A percentile compares a stretch with the other conserved stretches of the same genome.
These are phyloP conservation scores for Cataglyphis cursor DNA, from an alignment of 2,888 invertebrate species.

Conservation along the genomic window DNA sequence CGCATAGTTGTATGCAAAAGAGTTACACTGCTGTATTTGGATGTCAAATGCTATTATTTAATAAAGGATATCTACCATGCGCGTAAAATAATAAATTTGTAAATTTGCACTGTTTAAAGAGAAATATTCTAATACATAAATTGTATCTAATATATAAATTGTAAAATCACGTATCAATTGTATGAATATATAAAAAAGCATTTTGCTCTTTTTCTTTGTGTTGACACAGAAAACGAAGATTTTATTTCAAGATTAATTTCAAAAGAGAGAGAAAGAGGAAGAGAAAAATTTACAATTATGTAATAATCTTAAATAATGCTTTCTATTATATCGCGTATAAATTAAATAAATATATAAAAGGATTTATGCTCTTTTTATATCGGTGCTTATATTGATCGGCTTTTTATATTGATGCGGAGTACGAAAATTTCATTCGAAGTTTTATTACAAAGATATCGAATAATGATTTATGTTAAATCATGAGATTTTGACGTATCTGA, in stretches of 20 bases:
- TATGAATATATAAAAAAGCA: not conserved
- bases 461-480: not conserved
- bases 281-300: not conserved
- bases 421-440: not conserved
- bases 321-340: not conserved
- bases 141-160: not conserved
- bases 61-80: slow-evolving; percentile 14
- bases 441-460: not conserved
- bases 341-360: not conserved
- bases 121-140: slow-evolving; percentile 3
- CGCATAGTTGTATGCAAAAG: slow-evolving; percentile 7
- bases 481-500: not conserved
- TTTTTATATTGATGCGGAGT: too few relatives aligned
- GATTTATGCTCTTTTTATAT: not conserved
- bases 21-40: slow-evolving; percentile 10
- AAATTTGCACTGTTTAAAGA: not conserved
- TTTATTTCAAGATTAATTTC: not conserved
- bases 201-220: not conserved
- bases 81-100: not conserved
- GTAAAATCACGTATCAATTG: not conserved
- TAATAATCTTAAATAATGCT: not conserved
- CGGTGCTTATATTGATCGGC: too few relatives aligned
- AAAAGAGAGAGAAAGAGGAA: too few relatives aligned
- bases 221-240: not conserved
- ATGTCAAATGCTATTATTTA: slow-evolving; percentile 15